phyloP scores from a whole-genome alignment of 2,113 vertebrate species.

The Leiothrix lutea region DNA sequence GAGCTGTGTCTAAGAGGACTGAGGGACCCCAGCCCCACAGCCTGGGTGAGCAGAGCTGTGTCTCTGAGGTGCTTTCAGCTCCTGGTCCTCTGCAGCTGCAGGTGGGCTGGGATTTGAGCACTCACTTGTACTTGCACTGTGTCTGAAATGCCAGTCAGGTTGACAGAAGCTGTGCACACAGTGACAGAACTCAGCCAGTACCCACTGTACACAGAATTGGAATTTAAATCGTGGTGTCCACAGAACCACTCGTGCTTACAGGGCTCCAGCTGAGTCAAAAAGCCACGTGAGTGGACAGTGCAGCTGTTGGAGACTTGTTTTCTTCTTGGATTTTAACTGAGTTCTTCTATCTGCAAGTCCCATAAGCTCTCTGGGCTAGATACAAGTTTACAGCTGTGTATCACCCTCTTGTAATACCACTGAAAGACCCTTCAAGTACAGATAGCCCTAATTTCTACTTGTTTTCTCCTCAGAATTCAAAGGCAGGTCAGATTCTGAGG shows the following conservation, averaged over 20 bases:
- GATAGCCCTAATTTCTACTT: neutral
- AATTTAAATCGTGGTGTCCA: neutral
- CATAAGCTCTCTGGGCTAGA: neutral
- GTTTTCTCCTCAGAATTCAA: neutral
- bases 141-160: neutral
- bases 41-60: neutral
- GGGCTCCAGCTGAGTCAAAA: neutral
- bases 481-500: neutral
- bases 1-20: neutral
- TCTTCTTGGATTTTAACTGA: neutral
- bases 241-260: neutral
- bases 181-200: neutral
- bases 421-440: neutral
- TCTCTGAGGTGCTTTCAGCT: neutral
- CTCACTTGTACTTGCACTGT: neutral
- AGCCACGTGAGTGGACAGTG: neutral
- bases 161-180: neutral
- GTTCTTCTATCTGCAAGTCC: neutral
- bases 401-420: neutral
- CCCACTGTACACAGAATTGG: neutral
- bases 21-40: accelerated
- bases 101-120: neutral
- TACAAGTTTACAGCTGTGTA: neutral
- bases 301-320: neutral
- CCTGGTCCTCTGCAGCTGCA: neutral